A percentile compares a stretch with the other conserved stretches of the same genome.
These are phyloP conservation scores for Patella pellucida DNA, from an alignment of 2,888 invertebrate species.

Conservation along the genomic window DNA sequence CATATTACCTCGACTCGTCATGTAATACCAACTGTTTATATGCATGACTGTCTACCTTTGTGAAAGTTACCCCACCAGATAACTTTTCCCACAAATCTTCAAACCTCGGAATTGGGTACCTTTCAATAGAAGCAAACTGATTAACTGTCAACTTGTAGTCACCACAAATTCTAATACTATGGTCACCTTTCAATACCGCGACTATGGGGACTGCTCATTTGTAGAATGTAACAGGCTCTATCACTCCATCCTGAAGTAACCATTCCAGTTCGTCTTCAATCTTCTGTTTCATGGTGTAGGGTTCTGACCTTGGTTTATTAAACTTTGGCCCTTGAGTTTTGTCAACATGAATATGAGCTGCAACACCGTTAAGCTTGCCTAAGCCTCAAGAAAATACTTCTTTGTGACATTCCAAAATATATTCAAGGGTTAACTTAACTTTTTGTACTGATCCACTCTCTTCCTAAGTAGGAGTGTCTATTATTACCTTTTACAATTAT, in stretches of 20 bases:
- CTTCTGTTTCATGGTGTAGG: not conserved
- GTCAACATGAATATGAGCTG: not conserved
- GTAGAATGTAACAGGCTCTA: not conserved
- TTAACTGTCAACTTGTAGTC: not conserved
- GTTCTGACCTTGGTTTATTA: not conserved
- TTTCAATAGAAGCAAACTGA: not conserved
- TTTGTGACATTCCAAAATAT: not conserved
- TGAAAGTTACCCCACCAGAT: slow-evolving; percentile 14
- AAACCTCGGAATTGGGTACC: not conserved
- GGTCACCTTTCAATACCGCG: not conserved
- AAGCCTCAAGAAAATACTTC: not conserved
- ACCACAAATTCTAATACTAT: not conserved
- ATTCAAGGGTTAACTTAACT: not conserved
- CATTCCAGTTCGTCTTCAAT: not conserved
- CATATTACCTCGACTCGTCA: slow-evolving; percentile 4
- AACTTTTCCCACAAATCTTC: slow-evolving; percentile 15
- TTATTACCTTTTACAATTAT: not conserved
- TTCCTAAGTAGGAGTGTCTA: not conserved
- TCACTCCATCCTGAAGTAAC: not conserved
- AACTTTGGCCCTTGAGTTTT: not conserved
- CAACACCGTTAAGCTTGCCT: not conserved
- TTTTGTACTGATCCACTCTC: not conserved
- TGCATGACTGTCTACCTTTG: slow-evolving; percentile 16
- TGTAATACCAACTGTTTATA: slow-evolving; percentile 15
- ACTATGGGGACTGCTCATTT: not conserved